phyloP scores from a whole-genome alignment of 1,140 invertebrate species.

The Anastatus disparis region DNA sequence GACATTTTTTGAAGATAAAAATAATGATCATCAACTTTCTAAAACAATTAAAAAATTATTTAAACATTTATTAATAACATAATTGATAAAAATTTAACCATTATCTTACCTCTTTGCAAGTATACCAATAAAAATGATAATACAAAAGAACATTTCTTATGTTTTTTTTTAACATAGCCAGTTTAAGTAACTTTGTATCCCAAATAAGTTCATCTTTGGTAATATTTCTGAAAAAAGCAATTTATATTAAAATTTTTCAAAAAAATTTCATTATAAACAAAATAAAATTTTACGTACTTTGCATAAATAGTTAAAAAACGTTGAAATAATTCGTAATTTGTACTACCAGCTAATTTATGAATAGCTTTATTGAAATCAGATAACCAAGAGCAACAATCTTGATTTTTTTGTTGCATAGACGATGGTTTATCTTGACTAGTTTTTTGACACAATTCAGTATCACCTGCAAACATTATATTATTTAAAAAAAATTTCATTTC shows the following conservation, averaged over 20 bases:
- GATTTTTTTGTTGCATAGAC: constrained; percentile 26
- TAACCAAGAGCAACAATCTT: constrained; percentile 51
- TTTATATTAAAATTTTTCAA: constrained; percentile 9
- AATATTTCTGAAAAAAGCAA: constrained; percentile 52
- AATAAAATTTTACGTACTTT: constrained; percentile 44
- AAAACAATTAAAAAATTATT: constrained; percentile 39
- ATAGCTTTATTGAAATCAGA: constrained; percentile 48
- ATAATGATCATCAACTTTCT: constrained; percentile 51
- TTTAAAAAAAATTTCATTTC: not conserved
- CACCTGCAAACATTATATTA: not conserved
- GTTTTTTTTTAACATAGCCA: constrained; percentile 50
- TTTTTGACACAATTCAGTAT: not conserved
- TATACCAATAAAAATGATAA: constrained; percentile 57
- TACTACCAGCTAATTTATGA: constrained; percentile 46
- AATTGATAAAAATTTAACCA: constrained; percentile 10
- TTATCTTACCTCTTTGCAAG: constrained; percentile 55
- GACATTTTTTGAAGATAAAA: constrained; percentile 59
- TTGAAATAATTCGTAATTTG: constrained; percentile 47
- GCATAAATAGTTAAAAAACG: constrained; percentile 49
- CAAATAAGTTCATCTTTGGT: constrained; percentile 42
- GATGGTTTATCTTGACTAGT: not conserved
- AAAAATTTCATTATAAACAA: not conserved
- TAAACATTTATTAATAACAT: constrained; percentile 22
- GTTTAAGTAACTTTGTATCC: constrained; percentile 37
- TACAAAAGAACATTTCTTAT: constrained; percentile 54